Percentiles rank a stretch among this genome's conserved stretches.
Conservation (phyloP, 2,113 vertebrate genomes). For the Prionailurus viverrinus region DNA sequence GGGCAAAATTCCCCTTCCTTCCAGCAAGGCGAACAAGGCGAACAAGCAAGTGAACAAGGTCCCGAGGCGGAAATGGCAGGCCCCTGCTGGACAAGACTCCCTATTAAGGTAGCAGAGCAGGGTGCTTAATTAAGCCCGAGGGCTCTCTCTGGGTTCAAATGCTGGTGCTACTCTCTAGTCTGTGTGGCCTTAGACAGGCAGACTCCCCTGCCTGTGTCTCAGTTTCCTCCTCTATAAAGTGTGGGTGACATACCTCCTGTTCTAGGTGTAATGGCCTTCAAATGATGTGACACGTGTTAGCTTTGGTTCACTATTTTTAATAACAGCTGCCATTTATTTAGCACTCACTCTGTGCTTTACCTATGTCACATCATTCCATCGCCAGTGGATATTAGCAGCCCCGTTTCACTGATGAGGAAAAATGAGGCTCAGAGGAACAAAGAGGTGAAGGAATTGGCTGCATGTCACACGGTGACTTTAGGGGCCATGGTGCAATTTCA, state of each 20-base stretch:
- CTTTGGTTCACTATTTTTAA: background rate
- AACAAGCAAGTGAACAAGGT: background rate
- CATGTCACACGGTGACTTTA: background rate
- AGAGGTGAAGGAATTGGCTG: background rate
- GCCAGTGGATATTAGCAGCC: background rate
- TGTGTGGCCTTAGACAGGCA: background rate
- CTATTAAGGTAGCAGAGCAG: background rate
- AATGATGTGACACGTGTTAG: background rate
- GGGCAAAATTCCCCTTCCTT: background rate
- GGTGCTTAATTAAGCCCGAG: background rate
- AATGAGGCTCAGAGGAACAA: background rate
- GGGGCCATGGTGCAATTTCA: background rate
- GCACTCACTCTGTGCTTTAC: background rate
- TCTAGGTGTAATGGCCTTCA: background rate
- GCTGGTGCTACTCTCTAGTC: background rate
- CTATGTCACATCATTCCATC: background rate
- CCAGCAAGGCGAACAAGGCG: background rate
- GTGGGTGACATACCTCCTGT: background rate
- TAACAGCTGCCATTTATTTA: background rate
- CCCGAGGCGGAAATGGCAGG: background rate
- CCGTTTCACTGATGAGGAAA: background rate
- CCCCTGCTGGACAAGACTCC: background rate
- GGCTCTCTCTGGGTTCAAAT: background rate
- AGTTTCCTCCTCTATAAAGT: background rate
- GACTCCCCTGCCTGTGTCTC: background rate